These are phyloP conservation scores for Eulemur albifrons DNA, from an alignment of 2,797 vertebrate genomes.

Conservation along the genomic window DNA sequence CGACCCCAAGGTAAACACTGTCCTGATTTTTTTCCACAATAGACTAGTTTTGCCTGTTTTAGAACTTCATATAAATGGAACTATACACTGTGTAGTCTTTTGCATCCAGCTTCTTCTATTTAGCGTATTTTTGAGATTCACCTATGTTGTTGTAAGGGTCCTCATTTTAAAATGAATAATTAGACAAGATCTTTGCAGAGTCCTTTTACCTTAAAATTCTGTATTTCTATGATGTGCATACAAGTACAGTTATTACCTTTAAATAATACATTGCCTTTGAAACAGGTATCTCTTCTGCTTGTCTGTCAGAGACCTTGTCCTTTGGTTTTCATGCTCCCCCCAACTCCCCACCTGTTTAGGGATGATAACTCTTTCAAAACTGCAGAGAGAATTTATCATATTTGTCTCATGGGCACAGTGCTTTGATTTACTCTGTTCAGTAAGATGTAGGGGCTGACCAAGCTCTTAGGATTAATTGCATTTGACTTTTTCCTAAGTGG, in stretches of 20 bases:
- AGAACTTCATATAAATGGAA: background rate
- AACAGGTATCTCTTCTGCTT: background rate
- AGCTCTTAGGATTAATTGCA: conserved; percentile 37
- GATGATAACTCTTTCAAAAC: conserved; percentile 7
- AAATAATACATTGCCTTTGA: background rate
- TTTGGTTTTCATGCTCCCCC: background rate
- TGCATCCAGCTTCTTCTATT: background rate
- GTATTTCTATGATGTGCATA: background rate
- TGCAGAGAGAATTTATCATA: background rate
- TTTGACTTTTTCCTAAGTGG: background rate
- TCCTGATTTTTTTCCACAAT: background rate
- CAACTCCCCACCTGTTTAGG: background rate
- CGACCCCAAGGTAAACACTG: background rate
- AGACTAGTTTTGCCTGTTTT: background rate
- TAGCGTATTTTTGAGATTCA: background rate
- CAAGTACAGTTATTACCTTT: background rate
- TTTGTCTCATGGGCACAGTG: background rate
- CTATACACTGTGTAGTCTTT: background rate
- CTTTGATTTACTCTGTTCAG: conserved; percentile 35
- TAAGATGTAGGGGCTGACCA: background rate
- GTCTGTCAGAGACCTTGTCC: background rate
- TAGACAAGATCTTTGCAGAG: background rate
- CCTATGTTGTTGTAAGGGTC: background rate
- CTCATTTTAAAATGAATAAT: background rate
- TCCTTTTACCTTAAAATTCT: background rate